phyloP scores from a whole-genome alignment of 2,113 vertebrate species.

The Menidia beryllina region DNA sequence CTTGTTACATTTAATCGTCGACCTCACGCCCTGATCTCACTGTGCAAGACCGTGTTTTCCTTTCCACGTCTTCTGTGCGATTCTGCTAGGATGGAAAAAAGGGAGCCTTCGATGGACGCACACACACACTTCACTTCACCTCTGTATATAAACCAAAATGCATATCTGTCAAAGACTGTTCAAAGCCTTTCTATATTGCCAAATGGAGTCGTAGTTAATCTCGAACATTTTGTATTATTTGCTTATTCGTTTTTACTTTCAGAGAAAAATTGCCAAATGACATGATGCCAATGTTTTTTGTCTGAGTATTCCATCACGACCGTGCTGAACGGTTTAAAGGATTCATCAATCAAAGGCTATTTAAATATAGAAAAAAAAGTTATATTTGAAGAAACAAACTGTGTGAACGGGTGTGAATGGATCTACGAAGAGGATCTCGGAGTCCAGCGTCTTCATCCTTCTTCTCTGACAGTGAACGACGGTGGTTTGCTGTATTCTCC shows the following conservation, averaged over 20 bases:
- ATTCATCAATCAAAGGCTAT: constrained; percentile 13
- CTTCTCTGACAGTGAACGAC: neutral
- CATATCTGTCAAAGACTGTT: constrained; percentile 55
- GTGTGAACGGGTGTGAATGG: neutral
- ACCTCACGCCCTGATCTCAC: constrained; percentile 50
- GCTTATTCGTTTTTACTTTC: constrained; percentile 53
- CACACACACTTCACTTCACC: constrained; percentile 21
- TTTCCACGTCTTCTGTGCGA: constrained; percentile 56
- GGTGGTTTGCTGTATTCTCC: neutral
- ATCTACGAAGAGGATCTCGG: neutral
- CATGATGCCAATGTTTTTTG: constrained; percentile 68
- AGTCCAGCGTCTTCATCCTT: neutral
- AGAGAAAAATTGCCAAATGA: constrained; percentile 77
- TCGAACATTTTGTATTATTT: constrained; percentile 63
- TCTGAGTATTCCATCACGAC: constrained; percentile 41
- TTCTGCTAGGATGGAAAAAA: constrained; percentile 75
- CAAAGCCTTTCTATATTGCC: constrained; percentile 77
- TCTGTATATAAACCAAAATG: constrained; percentile 75
- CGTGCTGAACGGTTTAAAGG: neutral
- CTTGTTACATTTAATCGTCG: constrained; percentile 45
- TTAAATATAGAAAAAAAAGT: constrained; percentile 41
- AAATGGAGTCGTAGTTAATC: constrained; percentile 74
- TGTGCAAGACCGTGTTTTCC: constrained; percentile 54
- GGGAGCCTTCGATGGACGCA: constrained; percentile 55
- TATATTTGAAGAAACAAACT: constrained; percentile 3